phyloP scores from a whole-genome alignment of 2,113 vertebrate species.

The Stigmatopora argus region DNA sequence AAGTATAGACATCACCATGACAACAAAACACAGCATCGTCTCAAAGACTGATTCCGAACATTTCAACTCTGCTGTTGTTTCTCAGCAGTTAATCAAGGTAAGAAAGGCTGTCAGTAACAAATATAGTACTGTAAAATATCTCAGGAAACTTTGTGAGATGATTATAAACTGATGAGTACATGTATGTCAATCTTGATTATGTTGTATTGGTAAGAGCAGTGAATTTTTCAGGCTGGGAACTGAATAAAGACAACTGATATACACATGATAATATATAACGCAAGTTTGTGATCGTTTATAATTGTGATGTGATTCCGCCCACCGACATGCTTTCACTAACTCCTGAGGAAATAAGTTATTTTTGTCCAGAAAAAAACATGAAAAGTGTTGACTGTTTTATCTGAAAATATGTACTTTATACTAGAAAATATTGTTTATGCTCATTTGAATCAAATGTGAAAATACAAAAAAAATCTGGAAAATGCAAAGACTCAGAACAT shows the following conservation, averaged over 20 bases:
- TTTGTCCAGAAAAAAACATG: slow-evolving; percentile 42
- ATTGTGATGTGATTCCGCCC: slow-evolving; percentile 38
- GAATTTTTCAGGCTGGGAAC: slow-evolving; percentile 32
- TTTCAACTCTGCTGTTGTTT: slow-evolving; percentile 20
- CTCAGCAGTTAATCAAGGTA: slow-evolving; percentile 39
- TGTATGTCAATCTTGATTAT: slow-evolving; percentile 48
- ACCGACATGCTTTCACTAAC: slow-evolving; percentile 45
- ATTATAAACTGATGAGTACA: slow-evolving; percentile 48
- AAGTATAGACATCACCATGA: slow-evolving; percentile 20
- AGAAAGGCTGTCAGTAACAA: slow-evolving; percentile 35
- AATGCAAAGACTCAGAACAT: slow-evolving; percentile 43
- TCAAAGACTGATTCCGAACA: slow-evolving; percentile 18
- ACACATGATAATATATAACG: slow-evolving; percentile 35
- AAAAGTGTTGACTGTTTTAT: slow-evolving; percentile 38
- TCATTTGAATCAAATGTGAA: slow-evolving; percentile 30
- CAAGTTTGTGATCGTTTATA: slow-evolving; percentile 58
- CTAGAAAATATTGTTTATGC: slow-evolving; percentile 43
- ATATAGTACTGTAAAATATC: slow-evolving; percentile 36
- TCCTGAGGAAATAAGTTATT: slow-evolving; percentile 60
- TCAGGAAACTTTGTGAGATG: slow-evolving; percentile 41
- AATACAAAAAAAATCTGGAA: slow-evolving; percentile 32
- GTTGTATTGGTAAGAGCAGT: slow-evolving; percentile 35
- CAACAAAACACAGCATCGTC: slow-evolving; percentile 26
- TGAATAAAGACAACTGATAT: slow-evolving; percentile 21
- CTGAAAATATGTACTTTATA: slow-evolving; percentile 44